Conservation (phyloP, 2,888 invertebrate species). For the Scaptomyza polygonia region DNA sequence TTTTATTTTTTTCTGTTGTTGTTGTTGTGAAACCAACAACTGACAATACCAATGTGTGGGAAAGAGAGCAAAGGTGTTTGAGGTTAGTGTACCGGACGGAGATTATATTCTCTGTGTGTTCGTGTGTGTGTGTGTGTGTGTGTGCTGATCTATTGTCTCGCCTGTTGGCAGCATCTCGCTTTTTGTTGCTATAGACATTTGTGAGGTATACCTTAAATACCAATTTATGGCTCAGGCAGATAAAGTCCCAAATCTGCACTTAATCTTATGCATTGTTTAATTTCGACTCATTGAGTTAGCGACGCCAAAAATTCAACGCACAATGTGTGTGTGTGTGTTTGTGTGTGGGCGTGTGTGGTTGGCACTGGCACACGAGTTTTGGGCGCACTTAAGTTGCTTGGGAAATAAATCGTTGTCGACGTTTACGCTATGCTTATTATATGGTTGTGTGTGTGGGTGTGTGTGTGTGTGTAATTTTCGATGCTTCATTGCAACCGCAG, state of each 20-base stretch:
- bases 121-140: slow-evolving; percentile 19
- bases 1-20: no score
- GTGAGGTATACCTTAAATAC: slow-evolving; percentile 83
- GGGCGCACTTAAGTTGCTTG: slow-evolving; percentile 71
- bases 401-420: slow-evolving; percentile 76
- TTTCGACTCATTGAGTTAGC: slow-evolving; percentile 82
- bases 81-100: slow-evolving; percentile 9
- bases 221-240: slow-evolving; percentile 84
- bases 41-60: slow-evolving; percentile 1
- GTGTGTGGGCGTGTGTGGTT: slow-evolving; percentile 23
- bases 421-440: slow-evolving; percentile 35
- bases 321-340: slow-evolving; percentile 17
- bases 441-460: slow-evolving; percentile 21
- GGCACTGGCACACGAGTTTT: slow-evolving; percentile 35
- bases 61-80: neutral
- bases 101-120: slow-evolving; percentile 8
- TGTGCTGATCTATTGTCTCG: slow-evolving; percentile 71
- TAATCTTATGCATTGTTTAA: slow-evolving; percentile 84
- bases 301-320: slow-evolving; percentile 50
- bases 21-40: no score
- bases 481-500: slow-evolving; percentile 76
- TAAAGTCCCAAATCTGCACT: slow-evolving; percentile 84
- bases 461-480: slow-evolving; percentile 55
- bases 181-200: slow-evolving; percentile 67
- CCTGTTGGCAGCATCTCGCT: slow-evolving; percentile 51